phyloP scores from a whole-genome alignment of 2,888 invertebrate species.

The Acanthosepion esculentum region DNA sequence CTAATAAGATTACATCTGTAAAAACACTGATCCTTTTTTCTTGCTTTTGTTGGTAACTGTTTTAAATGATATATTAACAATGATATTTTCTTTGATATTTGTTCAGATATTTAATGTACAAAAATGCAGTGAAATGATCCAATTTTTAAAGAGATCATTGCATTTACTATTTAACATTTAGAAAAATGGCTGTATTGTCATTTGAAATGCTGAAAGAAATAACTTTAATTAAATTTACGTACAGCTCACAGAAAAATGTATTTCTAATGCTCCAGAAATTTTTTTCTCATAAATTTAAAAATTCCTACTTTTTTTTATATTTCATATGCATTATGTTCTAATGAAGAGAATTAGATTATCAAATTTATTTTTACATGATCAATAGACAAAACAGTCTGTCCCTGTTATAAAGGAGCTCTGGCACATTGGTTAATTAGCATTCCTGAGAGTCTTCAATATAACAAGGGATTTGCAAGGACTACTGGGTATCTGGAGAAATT shows the following conservation, averaged over 20 bases:
- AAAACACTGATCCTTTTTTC: not conserved
- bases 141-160: not conserved
- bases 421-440: not conserved
- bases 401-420: not conserved
- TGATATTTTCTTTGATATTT: not conserved
- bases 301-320: not conserved
- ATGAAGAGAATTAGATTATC: not conserved
- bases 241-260: not conserved
- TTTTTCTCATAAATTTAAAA: not conserved
- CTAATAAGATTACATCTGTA: not conserved
- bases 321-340: not conserved
- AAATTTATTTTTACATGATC: not conserved
- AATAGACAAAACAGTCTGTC: not conserved
- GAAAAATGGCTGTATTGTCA: not conserved
- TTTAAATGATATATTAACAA: not conserved
- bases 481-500: not conserved
- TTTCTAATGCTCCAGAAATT: not conserved
- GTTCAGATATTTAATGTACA: not conserved
- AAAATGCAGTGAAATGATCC: not conserved
- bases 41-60: not conserved
- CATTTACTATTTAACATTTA: not conserved
- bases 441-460: not conserved
- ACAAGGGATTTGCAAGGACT: not conserved
- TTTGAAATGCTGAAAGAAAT: not conserved
- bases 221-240: not conserved